A percentile compares a stretch with the other conserved stretches of the same genome.
These are phyloP conservation scores for Agrochola macilenta DNA, from an alignment of 2,888 invertebrate species.

Conservation along the genomic window DNA sequence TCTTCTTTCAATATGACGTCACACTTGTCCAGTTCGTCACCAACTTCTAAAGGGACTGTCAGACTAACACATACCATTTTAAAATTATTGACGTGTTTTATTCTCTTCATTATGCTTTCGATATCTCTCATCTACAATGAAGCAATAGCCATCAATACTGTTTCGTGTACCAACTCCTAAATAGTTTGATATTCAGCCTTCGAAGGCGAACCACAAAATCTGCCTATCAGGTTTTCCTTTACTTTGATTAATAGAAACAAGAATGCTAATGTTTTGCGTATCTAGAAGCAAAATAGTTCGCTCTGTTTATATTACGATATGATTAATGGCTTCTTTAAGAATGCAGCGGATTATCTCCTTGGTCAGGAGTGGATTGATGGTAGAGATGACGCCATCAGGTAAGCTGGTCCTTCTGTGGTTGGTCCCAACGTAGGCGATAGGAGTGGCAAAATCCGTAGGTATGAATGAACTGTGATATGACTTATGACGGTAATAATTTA, in stretches of 20 bases:
- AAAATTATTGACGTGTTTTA: neutral
- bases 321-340: slow-evolving; percentile 63
- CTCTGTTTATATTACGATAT: slow-evolving; percentile 66
- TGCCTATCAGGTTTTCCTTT: slow-evolving; percentile 61
- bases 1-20: slow-evolving; percentile 10
- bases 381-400: slow-evolving; percentile 50
- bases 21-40: slow-evolving; percentile 19
- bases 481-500: slow-evolving; percentile 37
- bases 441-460: slow-evolving; percentile 48
- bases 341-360: slow-evolving; percentile 58
- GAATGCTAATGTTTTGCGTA: slow-evolving; percentile 74
- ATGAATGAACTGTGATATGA: slow-evolving; percentile 26
- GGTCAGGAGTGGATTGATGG: slow-evolving; percentile 57
- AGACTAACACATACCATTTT: neutral
- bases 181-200: slow-evolving; percentile 61
- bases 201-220: slow-evolving; percentile 64
- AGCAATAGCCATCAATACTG: slow-evolving; percentile 42
- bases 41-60: neutral
- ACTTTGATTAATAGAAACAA: slow-evolving; percentile 72
- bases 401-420: slow-evolving; percentile 50
- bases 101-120: neutral
- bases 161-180: slow-evolving; percentile 30
- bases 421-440: slow-evolving; percentile 41
- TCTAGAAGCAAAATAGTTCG: slow-evolving; percentile 68
- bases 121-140: slow-evolving; percentile 16